Evolutionary conservation across 2,797 vertebrate species (phyloP), one percentile per base, ranked within the genome.

Genomic region (Phyllotis vaccarum): DNA sequence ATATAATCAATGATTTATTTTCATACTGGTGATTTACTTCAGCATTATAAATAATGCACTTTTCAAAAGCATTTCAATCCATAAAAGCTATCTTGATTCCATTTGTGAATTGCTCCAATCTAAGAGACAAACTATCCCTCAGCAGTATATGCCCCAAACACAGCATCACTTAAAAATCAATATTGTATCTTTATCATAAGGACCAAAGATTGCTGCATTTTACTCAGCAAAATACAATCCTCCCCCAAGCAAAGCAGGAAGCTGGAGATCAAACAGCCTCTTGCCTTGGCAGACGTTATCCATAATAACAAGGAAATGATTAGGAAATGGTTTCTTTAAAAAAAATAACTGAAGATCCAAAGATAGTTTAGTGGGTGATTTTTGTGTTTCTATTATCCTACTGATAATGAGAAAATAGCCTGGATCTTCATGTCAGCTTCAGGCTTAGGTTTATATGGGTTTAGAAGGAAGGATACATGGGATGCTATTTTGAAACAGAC

Each of bases 81-180:
- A 96, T 95, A 93, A 97, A 92, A 96, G 9, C 70, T 82, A 92
- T 93, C 76, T 94, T 21, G 0, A 90, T 0, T 66, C n/a, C 31
- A 95, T 96, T 98, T 98, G 91, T 92, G 1, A 97, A 87, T 54
- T 86, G 86, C 94, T 97, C 90, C 70, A 95, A 97, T 95, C 40
- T 29, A 93, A 93, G 83, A 85, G 90, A 80, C 56, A 76, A 49
- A 82, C 24, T 74, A 95, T 97, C 97, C 60, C 87, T 75, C 60
- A 95, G 93, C 85, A 97, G 95, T 89, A 9, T 91, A 95, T 87
- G 52, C 3, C 91, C 21, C 89, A 96, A 97, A 94, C 0, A 5
- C 97, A 97, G 91, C 94, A 94, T 91, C 96, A 97, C 68, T 91
- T 81, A 90, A 95, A 97, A 98, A 96, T 97, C 79, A 97, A 22